These are phyloP conservation scores for Paraescarpia echinospica DNA, from an alignment of 1,140 invertebrate species.

Conservation along the genomic window DNA sequence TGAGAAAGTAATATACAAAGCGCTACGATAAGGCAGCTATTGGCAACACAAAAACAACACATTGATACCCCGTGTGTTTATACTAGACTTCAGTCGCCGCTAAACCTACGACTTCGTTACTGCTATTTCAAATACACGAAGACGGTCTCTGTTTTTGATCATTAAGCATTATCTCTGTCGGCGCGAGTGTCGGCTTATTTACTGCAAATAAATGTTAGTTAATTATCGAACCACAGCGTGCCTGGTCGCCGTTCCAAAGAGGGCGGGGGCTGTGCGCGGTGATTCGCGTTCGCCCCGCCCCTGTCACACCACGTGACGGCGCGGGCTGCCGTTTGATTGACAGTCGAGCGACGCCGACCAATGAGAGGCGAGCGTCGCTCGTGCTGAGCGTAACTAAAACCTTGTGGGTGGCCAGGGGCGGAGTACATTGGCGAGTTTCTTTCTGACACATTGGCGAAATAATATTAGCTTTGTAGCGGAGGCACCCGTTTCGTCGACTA, in stretches of 20 bases:
- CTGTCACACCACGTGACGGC: neutral
- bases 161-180: neutral
- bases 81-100: neutral
- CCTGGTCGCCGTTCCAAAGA: neutral
- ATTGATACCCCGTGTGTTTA: neutral
- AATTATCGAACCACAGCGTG: neutral
- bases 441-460: constrained; percentile 5
- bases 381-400: constrained; percentile 4
- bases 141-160: constrained; percentile 2
- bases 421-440: constrained; percentile 4
- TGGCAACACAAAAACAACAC: constrained; percentile 5
- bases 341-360: neutral
- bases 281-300: neutral
- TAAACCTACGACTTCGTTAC: neutral
- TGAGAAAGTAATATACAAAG: neutral
- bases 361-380: neutral
- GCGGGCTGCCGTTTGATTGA: neutral
- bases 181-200: neutral
- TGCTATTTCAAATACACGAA: neutral
- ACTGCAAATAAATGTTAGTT: constrained; percentile 6
- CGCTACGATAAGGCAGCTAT: neutral
- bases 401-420: constrained; percentile 1
- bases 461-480: constrained; percentile 5
- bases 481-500: neutral
- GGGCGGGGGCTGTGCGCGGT: neutral